A percentile compares a stretch with the other conserved stretches of the same genome.
These are phyloP conservation scores for Agriopis leucophaearia DNA, from an alignment of 2,888 invertebrate species.

Conservation along the genomic window DNA sequence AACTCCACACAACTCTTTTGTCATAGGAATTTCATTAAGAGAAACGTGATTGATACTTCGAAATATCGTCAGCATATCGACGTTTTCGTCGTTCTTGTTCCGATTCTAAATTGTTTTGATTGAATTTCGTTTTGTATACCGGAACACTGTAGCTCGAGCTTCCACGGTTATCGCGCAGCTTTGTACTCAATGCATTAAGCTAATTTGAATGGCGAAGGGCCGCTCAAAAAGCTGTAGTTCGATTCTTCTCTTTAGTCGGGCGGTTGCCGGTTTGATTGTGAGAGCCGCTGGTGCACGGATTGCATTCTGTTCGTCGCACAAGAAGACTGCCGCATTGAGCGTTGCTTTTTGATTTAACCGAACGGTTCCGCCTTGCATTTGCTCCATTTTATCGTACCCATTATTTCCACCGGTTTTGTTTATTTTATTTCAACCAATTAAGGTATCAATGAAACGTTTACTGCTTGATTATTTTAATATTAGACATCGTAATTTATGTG, in stretches of 20 bases:
- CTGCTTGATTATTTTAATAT: conserved; percentile 49
- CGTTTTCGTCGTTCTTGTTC: conserved; percentile 45
- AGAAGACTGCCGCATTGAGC: conserved; percentile 75
- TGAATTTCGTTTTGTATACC: conserved; percentile 63
- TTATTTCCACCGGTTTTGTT: conserved; percentile 59
- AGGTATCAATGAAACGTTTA: conserved; percentile 49
- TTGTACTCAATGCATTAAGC: conserved; percentile 83
- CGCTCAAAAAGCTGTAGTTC: conserved; percentile 82
- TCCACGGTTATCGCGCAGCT: conserved; percentile 79
- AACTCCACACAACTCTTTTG: conserved; percentile 74
- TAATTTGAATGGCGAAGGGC: conserved; percentile 84
- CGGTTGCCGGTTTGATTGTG: conserved; percentile 76
- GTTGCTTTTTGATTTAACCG: conserved; percentile 71
- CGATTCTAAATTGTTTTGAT: conserved; percentile 60
- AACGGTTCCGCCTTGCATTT: conserved; percentile 58
- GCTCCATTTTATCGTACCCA: conserved; percentile 63
- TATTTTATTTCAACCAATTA: conserved; percentile 59
- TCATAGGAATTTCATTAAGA: conserved; percentile 57
- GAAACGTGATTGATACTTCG: conserved; percentile 56
- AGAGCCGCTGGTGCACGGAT: conserved; percentile 71
- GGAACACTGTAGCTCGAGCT: conserved; percentile 65
- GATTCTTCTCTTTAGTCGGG: conserved; percentile 78
- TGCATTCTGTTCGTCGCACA: conserved; percentile 78
- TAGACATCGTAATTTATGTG: conserved; percentile 38
- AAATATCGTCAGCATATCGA: conserved; percentile 52